Base-by-base conservation (phyloP, 2,888 invertebrate genomes). In the Apoderus coryli region DNA sequence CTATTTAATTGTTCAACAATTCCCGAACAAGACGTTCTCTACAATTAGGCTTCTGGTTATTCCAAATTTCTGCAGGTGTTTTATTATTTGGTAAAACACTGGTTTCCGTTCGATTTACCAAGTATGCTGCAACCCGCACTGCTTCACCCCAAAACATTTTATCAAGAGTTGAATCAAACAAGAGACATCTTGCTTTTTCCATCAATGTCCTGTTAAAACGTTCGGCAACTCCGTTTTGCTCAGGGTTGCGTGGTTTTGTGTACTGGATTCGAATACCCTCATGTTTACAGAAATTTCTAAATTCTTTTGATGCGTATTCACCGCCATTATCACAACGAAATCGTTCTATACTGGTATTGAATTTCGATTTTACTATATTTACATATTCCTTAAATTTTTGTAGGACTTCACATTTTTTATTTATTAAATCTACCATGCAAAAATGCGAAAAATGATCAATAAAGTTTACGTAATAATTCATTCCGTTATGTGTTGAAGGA, bases 101-200 rank as follows among this genome's bases (percentile, higher is more conserved):
- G n/a, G n/a, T n/a, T n/a, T n/a, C n/a, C 5, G 22, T 28, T 30
- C 34, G 11, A 19, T 34, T 34, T 14, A 31, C 22, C 13, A 40
- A 13, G 19, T 38, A 41, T 4, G 32, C 28, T 22, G 25, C 16
- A 16, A 32, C 26, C 28, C 31, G 22, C 7, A 39, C 32, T 13
- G 38, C 36, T 28, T 41, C 36, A 16, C 35, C 36, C 39, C 36
- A 42, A 5, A 40, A 19, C 11, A 15, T 10, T 33, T 39, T 42
- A 7, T 31, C 31, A 12, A 41, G 14, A 5, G 31, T 25, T n/a
- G 36, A 27, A 29, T 41, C 38, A 28, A 34, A 37, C 19, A 42
- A 35, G 14, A 40, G n/a, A 29, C 36, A 42, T 29, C 42, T 31
- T 6, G 41, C 34, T 24, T 33, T 38, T 14, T 41, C 38, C 36